A percentile compares a stretch with the other conserved stretches of the same genome.
These are phyloP conservation scores for Sarcoramphus papa DNA, from an alignment of 2,797 vertebrate genomes.

Conservation along the genomic window DNA sequence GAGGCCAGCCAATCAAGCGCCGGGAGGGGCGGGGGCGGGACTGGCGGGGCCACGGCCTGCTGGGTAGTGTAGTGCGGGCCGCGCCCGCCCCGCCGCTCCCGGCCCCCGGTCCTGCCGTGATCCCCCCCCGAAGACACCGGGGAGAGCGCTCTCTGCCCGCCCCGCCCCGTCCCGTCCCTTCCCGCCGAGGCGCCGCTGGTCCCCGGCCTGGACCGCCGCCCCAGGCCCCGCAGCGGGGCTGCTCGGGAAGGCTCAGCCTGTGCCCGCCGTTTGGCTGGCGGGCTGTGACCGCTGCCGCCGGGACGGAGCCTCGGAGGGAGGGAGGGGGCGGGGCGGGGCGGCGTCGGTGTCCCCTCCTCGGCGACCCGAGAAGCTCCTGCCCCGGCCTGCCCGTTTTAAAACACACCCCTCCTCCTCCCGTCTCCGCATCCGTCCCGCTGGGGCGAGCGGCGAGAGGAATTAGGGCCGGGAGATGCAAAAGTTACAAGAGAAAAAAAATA, in stretches of 20 bases:
- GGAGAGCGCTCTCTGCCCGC: not conserved
- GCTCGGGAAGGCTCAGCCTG: not conserved
- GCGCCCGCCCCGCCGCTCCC: not conserved
- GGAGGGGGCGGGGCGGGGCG: not conserved
- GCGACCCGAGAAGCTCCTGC: not conserved
- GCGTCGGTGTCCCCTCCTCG: not conserved
- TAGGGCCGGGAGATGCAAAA: not conserved
- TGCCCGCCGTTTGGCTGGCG: not conserved
- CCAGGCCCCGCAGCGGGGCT: not conserved
- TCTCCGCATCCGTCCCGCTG: not conserved
- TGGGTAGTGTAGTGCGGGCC: conserved; percentile 10
- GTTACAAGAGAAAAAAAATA: not conserved
- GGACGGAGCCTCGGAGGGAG: not conserved
- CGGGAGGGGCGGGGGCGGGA: not conserved
- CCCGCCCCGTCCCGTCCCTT: not conserved
- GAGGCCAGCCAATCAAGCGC: not conserved
- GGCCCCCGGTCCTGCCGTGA: not conserved
- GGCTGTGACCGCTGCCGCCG: not conserved
- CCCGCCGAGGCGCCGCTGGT: too few species aligned
- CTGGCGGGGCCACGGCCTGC: not conserved
- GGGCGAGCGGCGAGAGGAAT: not conserved
- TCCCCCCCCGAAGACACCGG: too few species aligned
- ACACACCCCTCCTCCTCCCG: not conserved
- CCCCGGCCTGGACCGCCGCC: too few species aligned
- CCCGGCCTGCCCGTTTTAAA: not conserved